Evolutionary conservation across 2,797 vertebrate genomes (phyloP).

Genomic region (Sebastes minor): DNA sequence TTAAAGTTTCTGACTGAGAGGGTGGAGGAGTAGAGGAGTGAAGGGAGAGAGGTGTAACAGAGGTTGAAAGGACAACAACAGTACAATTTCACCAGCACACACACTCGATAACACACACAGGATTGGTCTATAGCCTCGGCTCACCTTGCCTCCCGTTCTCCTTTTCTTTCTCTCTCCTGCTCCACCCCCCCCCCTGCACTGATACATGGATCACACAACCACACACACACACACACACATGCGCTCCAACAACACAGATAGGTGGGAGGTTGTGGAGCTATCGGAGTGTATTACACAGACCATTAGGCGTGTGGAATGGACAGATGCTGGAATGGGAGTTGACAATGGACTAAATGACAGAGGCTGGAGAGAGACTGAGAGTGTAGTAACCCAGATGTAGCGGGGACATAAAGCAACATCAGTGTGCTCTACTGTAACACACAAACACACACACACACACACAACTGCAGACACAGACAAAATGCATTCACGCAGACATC

Average conservation of each 20-base stretch:
- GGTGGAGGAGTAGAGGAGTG: not conserved
- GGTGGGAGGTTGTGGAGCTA: slow-evolving; percentile 67
- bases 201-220: slow-evolving; percentile 19
- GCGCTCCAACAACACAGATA: slow-evolving; percentile 58
- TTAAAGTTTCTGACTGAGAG: slow-evolving; percentile 13
- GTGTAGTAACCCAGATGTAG: slow-evolving; percentile 50
- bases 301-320: slow-evolving; percentile 79
- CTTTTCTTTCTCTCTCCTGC: slow-evolving; percentile 4
- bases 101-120: not conserved
- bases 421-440: slow-evolving; percentile 28
- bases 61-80: slow-evolving; percentile 43
- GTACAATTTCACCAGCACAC: not conserved
- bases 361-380: slow-evolving; percentile 53
- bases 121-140: not conserved
- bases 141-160: slow-evolving; percentile 39
- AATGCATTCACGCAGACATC: not conserved
- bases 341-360: slow-evolving; percentile 71
- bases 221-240: slow-evolving; percentile 26
- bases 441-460: slow-evolving; percentile 7
- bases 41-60: not conserved
- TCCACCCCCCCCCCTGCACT: not conserved
- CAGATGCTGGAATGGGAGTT: slow-evolving; percentile 62
- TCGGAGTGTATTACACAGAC: slow-evolving; percentile 77
- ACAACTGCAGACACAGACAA: not conserved
- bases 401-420: slow-evolving; percentile 37